Conservation (phyloP, 2,888 invertebrate genomes). For the Bombylius discolor region DNA sequence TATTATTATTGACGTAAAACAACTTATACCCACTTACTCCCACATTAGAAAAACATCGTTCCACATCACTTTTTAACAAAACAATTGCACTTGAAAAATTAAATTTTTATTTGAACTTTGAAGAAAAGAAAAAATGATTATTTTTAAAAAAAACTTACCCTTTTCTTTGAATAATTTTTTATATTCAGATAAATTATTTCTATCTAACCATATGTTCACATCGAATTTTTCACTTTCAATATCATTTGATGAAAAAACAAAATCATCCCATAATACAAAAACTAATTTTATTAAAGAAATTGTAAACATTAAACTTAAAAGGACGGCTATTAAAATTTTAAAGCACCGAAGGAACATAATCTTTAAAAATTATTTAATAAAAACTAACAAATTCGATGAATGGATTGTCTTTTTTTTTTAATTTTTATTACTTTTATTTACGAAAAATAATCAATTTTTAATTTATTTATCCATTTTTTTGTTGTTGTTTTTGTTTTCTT, state of each 20-base stretch:
- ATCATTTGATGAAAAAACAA: conserved; percentile 19
- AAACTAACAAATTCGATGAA: not conserved
- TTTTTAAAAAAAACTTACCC: conserved; percentile 43
- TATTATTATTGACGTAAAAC: too few relatives aligned
- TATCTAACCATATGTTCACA: conserved; percentile 62
- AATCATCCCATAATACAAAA: conserved; percentile 36
- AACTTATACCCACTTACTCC: too few relatives aligned
- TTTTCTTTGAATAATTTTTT: conserved; percentile 55
- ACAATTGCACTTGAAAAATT: too few relatives aligned
- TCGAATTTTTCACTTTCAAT: conserved; percentile 43
- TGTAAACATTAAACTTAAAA: conserved; percentile 40
- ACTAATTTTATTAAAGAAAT: conserved; percentile 38
- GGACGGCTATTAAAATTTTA: conserved; percentile 38
- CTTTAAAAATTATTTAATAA: not conserved
- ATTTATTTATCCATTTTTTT: too few relatives aligned
- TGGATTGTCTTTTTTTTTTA: too few relatives aligned
- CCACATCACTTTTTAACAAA: not conserved
- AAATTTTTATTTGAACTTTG: not conserved
- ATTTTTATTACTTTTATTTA: too few relatives aligned
- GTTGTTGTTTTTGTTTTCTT: too few relatives aligned
- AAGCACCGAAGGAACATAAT: conserved; percentile 32
- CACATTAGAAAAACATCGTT: too few relatives aligned
- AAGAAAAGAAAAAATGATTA: not conserved
- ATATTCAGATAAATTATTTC: conserved; percentile 57
- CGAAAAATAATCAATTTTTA: too few relatives aligned